These are phyloP conservation scores for Thermophis baileyi DNA, from an alignment of 2,113 vertebrate species.

Conservation along the genomic window DNA sequence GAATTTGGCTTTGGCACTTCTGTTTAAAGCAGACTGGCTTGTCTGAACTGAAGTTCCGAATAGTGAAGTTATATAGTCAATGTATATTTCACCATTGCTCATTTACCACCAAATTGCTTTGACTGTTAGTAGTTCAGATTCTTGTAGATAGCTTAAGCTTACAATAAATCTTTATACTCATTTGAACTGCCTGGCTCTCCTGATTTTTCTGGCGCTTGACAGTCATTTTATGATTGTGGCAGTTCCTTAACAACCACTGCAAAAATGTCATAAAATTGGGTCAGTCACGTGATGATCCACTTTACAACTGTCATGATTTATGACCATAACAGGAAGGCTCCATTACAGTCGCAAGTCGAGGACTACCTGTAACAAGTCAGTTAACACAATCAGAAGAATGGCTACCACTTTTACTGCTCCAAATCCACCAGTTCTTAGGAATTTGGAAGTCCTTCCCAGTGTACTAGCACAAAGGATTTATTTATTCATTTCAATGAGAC, in stretches of 20 bases:
- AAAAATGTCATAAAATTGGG: neutral
- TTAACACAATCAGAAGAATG: neutral
- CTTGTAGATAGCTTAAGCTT: neutral
- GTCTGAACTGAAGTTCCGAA: neutral
- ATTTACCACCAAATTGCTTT: neutral
- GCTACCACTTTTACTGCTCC: neutral
- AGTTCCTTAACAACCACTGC: neutral
- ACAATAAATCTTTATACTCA: neutral
- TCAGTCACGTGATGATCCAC: neutral
- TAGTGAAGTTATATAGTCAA: neutral
- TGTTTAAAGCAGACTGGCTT: neutral
- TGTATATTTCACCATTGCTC: neutral
- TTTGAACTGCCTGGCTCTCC: neutral
- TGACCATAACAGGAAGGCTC: neutral
- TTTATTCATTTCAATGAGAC: neutral
- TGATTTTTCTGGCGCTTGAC: neutral
- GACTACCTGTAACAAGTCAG: neutral
- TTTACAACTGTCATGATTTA: neutral
- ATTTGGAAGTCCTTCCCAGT: neutral
- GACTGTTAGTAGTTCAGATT: neutral
- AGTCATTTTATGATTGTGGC: neutral
- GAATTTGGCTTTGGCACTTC: neutral
- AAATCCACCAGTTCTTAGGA: neutral
- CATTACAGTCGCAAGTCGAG: neutral
- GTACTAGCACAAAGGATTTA: neutral